Conservation (phyloP, 2,113 vertebrate species). For the Hypocryptadius cinnamomeus region DNA sequence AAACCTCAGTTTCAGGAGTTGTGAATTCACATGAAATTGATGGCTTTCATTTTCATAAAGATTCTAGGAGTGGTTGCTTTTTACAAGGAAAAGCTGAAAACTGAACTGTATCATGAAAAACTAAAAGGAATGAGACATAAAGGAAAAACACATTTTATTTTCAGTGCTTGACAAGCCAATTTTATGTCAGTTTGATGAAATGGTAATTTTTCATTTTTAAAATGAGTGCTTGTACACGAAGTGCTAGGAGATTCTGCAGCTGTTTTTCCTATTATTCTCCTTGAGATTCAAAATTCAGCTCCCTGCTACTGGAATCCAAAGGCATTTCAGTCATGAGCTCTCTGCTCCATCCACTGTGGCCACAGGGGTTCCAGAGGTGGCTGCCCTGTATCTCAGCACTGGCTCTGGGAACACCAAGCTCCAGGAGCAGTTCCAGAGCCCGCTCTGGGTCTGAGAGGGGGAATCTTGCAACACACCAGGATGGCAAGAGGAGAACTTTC, state of each 20-base stretch:
- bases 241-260: constrained; percentile 34
- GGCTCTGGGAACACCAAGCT: not conserved
- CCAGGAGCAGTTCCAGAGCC: not conserved
- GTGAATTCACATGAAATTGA: not conserved
- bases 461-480: not conserved
- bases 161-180: constrained; percentile 13
- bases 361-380: not conserved
- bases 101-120: not conserved
- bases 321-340: not conserved
- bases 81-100: not conserved
- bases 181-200: constrained; percentile 19
- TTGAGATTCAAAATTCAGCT: not conserved
- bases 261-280: constrained; percentile 41
- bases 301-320: not conserved
- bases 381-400: not conserved
- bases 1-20: not conserved
- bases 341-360: not conserved
- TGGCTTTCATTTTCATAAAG: not conserved
- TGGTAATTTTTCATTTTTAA: not conserved
- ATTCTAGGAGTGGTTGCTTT: not conserved
- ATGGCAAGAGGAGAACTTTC: not conserved
- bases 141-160: constrained; percentile 21
- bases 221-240: not conserved
- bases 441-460: not conserved
- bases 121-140: constrained; percentile 20